A percentile compares a stretch with the other conserved stretches of the same genome.
phyloP scores from a whole-genome alignment of 2,888 invertebrate species.

The Doris montereyensis region DNA sequence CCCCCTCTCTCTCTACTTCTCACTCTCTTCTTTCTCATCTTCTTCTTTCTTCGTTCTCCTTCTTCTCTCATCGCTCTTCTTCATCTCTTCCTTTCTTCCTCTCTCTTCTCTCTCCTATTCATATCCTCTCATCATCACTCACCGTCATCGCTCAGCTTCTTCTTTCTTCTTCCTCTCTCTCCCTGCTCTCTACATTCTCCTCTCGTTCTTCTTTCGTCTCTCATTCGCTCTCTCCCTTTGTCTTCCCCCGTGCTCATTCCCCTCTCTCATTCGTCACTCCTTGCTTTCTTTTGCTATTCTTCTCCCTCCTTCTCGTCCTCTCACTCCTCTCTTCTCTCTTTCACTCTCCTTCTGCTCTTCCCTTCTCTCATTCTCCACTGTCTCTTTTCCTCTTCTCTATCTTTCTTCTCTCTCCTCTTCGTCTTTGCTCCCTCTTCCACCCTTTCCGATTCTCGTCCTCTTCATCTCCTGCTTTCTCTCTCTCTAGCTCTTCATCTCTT shows the following conservation, averaged over 20 bases:
- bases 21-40: constrained; percentile 12
- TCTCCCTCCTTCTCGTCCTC: not conserved
- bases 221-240: not conserved
- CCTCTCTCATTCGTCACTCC: not conserved
- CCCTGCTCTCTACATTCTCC: constrained; percentile 24
- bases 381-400: not conserved
- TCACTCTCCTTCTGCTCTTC: not conserved
- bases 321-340: not conserved
- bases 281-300: not conserved
- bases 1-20: constrained; percentile 10
- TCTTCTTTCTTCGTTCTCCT: constrained; percentile 5
- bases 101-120: not conserved
- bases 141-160: constrained; percentile 9
- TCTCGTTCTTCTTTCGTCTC: not conserved
- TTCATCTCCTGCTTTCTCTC: not conserved
- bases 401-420: not conserved
- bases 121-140: constrained; percentile 13
- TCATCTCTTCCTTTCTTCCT: constrained; percentile 8
- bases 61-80: constrained; percentile 19
- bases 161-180: constrained; percentile 15
- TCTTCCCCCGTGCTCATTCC: not conserved
- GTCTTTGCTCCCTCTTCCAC: not conserved
- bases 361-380: constrained; percentile 10
- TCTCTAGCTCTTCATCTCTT: not conserved
- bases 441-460: not conserved